Evolutionary conservation across 2,888 invertebrate species (phyloP), one percentile per base, ranked within the genome.

Genomic region (Himalopsyche kuldschensis): DNA sequence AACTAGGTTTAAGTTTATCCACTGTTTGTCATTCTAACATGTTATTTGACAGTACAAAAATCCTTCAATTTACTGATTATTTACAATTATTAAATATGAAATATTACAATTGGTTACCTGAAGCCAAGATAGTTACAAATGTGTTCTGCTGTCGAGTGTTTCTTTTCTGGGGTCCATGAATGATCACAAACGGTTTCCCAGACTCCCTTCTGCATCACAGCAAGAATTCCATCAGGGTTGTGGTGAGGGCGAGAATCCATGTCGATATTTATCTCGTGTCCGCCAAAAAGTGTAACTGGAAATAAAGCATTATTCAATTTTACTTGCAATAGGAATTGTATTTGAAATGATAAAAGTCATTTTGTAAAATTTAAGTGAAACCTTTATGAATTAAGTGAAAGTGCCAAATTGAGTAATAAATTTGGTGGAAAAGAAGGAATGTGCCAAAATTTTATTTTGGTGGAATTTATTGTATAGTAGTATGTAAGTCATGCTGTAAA

Each of bases 81-180:
- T n/a, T n/a, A n/a, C n/a, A n/a, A n/a, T n/a, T n/a, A n/a, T n/a
- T n/a, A n/a, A n/a, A n/a, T n/a, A n/a, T n/a, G 41, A 24, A 17
- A 20, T 3, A 1, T 77, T 77, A 35, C 35, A 20, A 78, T 24
- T 31, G 8, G 11, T 87, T 88, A 94, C 94, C 92, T 92, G 87
- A 95, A 96, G 81, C 96, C 96, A 81, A 96, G 90, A 87, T 94
- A 92, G 10, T 89, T 90, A 87, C 96, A 96, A 76, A 94, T 92
- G 83, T 93, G 92, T 31, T 89, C 89, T 0, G 93, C 94, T 11
- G 92, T 90, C 86, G 89, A 87, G 83, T 91, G 90, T 86, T 92
- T 91, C 86, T 91, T 89, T 78, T 90, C 88, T 48, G 90, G 88
- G 6, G 90, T 88, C 86, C 90, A 88, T 84, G 90, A 91, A 75